Base-by-base conservation (phyloP, 2,888 invertebrate genomes). In the Yponomeuta cagnagella region DNA sequence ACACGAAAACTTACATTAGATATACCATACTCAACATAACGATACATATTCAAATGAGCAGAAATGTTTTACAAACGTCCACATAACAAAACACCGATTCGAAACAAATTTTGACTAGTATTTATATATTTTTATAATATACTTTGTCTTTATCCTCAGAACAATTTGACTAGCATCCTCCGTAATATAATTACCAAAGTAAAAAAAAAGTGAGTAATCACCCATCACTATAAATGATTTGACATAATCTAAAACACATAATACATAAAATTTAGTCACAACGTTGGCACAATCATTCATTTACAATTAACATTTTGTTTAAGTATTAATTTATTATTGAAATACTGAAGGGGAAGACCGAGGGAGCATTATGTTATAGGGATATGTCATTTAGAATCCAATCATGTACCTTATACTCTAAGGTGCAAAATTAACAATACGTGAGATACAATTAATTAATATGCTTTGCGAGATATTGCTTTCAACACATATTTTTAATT, bases 291-390 rank as follows among this genome's bases (percentile, higher is more conserved):
- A 88, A 82, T 83, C 82, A 83, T 85, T 80, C 79, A 81, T 78
- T 82, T 80, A 75, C 76, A 77, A 77, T 75, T 75, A 77, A 72
- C 77, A 78, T 74, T 58, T 58, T 15, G 15, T 71, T 71, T 76
- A 43, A 43, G 43, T 43, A 76, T 74, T 73, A 77, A 79, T 79
- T 79, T 79, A 80, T 84, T 84, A 83, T 76, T 79, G 84, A 88
- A 86, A 92, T 89, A 89, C 85, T 86, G 87, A 88, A 84, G 91
- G 77, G 93, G 91, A 91, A 91, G 90, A 90, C 90, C 81, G 78
- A 79, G 84, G 87, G 83, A 78, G 76, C 83, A 84, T 43, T 84
- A 85, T 86, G 82, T 85, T 75, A 77, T 74, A 74, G 84, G 90
- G 90, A 92, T 91, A 90, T 90, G 89, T 89, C 82, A 82, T 77